Evolutionary conservation across 35 echinoderm and acorn worm genomes (phyloP).

Genomic region (Chiridota heheva): DNA sequence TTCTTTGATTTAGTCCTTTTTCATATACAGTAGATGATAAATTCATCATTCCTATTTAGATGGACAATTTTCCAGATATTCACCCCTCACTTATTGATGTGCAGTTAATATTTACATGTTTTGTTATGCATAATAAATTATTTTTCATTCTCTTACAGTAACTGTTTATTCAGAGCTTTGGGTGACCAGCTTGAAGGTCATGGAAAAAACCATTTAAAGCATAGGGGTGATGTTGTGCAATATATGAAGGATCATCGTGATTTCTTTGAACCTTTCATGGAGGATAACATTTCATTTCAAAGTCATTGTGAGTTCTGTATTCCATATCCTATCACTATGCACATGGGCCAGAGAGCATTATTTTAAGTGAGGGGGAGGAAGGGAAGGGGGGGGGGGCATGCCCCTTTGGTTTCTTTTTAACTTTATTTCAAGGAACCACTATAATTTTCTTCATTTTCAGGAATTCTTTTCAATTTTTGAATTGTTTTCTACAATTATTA

Average conservation of each 20-base stretch:
- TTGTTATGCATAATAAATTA: neutral
- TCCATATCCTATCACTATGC: neutral
- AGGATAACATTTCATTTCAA: slow-evolving; percentile 95
- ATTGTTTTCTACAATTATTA: no score
- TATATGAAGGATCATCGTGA: slow-evolving; percentile 88
- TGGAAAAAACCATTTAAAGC: slow-evolving; percentile 72
- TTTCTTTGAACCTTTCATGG: slow-evolving; percentile 94
- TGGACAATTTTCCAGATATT: no score
- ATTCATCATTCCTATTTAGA: no score
- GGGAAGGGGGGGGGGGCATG: no score
- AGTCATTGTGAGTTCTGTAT: slow-evolving; percentile 70
- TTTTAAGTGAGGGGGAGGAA: neutral
- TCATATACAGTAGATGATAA: no score
- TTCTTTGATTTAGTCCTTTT: no score
- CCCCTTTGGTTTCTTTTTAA: no score
- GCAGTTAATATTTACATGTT: neutral
- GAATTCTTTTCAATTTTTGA: no score
- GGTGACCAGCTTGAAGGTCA: slow-evolving; percentile 96
- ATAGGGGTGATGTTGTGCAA: slow-evolving; percentile 55
- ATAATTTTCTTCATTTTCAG: no score
- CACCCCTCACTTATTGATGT: slow-evolving; percentile 7
- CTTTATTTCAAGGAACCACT: no score
- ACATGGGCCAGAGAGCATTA: neutral
- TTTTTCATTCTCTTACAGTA: slow-evolving; percentile 60
- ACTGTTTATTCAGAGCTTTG: slow-evolving; percentile 93